Percentiles rank a stretch among this genome's conserved stretches.
Evolutionary conservation across 2,797 vertebrate species (phyloP).

Genomic region (Aratinga solstitialis): DNA sequence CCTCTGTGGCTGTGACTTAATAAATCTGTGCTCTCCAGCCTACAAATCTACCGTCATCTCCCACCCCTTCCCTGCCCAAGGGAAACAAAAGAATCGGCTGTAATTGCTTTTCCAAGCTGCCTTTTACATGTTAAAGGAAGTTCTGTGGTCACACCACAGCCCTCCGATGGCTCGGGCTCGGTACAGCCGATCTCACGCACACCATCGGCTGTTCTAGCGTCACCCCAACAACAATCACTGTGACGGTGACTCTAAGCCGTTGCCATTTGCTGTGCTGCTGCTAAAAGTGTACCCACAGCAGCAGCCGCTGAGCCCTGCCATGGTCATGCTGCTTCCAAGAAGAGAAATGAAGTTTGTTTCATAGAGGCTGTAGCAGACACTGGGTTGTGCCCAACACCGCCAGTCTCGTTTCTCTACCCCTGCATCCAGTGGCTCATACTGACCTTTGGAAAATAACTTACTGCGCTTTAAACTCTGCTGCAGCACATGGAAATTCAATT

Average conservation of each 20-base stretch:
- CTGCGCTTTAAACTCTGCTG: neutral
- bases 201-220: neutral
- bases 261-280: neutral
- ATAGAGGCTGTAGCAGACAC: neutral
- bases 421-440: neutral
- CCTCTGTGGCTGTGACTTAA: neutral
- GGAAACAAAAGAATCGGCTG: neutral
- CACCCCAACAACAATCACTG: accelerated
- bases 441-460: neutral
- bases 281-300: accelerated
- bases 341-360: neutral
- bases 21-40: neutral
- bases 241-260: accelerated
- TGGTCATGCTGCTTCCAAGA: neutral
- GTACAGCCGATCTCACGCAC: neutral
- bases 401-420: neutral
- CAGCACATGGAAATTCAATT: neutral
- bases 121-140: neutral
- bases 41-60: neutral
- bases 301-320: neutral
- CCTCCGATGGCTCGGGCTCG: neutral
- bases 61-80: neutral
- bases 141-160: neutral
- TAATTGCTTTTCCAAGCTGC: neutral
- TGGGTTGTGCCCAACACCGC: accelerated